Evolutionary conservation across 92 coral and sea anemone genomes (phyloP).

Genomic region (Muricea muricata): DNA sequence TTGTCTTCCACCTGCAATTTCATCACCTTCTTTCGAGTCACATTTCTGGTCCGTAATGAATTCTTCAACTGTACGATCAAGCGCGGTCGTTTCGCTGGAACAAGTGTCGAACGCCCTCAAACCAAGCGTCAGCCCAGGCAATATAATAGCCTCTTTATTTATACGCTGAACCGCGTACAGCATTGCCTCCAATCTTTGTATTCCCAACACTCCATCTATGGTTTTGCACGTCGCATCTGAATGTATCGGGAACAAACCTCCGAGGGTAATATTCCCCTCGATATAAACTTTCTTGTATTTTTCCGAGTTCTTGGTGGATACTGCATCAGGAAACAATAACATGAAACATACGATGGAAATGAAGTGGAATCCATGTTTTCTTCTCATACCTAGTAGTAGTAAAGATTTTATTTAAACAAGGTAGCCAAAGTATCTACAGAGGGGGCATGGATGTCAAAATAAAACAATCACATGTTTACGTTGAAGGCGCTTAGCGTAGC

Average conservation of each 20-base stretch:
- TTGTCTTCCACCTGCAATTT: conserved; percentile 17
- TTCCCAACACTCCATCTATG: conserved; percentile 81
- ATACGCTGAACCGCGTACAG: conserved; percentile 85
- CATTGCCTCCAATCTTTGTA: conserved; percentile 96
- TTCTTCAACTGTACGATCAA: conserved; percentile 63
- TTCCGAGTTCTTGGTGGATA: not conserved
- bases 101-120: conserved; percentile 90
- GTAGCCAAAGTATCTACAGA: too few species aligned
- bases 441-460: too few species aligned
- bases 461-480: too few species aligned
- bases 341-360: not conserved
- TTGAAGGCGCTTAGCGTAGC: too few species aligned
- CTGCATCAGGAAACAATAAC: not conserved
- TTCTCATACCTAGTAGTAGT: not conserved
- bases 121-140: conserved; percentile 77
- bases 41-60: conserved; percentile 38
- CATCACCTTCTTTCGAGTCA: not conserved
- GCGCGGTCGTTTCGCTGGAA: conserved; percentile 85
- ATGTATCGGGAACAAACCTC: conserved; percentile 92
- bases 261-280: conserved; percentile 76
- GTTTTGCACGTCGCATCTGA: conserved; percentile 61
- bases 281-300: conserved; percentile 1
- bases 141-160: conserved; percentile 65
- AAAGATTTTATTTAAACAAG: not conserved
- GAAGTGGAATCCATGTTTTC: not conserved